Conservation (phyloP, 2,113 vertebrate species). For the Trinectes maculatus region DNA sequence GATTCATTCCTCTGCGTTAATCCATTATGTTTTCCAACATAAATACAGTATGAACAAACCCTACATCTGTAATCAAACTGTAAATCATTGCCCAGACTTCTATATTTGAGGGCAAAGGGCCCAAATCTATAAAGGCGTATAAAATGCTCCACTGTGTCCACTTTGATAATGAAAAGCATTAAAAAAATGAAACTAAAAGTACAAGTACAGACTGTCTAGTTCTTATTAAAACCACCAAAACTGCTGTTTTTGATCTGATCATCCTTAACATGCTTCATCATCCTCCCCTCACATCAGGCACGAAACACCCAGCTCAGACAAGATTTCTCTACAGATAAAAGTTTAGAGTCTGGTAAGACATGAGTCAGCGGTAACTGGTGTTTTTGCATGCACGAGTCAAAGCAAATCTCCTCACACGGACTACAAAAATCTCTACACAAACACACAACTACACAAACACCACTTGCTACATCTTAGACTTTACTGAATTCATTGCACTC, state of each 20-base stretch:
- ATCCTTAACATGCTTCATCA: slow-evolving; percentile 50
- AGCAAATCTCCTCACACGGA: slow-evolving; percentile 5
- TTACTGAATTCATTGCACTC: slow-evolving; percentile 5
- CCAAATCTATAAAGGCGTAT: no score
- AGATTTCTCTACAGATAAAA: slow-evolving; percentile 25
- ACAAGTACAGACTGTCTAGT: no score
- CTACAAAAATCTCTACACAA: no score
- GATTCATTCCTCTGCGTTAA: background rate
- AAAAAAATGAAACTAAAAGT: no score
- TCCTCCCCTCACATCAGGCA: slow-evolving; percentile 39
- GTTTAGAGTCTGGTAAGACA: slow-evolving; percentile 17
- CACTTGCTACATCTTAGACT: slow-evolving; percentile 6
- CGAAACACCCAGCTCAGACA: slow-evolving; percentile 22
- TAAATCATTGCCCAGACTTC: background rate
- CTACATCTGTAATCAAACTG: no score
- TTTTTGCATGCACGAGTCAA: slow-evolving; percentile 30
- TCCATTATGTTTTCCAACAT: background rate
- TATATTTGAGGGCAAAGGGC: no score
- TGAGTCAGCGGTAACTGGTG: slow-evolving; percentile 1
- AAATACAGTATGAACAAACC: background rate
- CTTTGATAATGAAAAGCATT: no score
- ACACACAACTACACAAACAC: background rate
- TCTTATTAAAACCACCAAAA: no score
- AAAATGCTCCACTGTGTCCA: no score
- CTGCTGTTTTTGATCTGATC: slow-evolving; percentile 41